Percentiles rank a stretch among this genome's conserved stretches.
Conservation (phyloP, 2,888 invertebrate genomes). For the Apocheima hispidaria region DNA sequence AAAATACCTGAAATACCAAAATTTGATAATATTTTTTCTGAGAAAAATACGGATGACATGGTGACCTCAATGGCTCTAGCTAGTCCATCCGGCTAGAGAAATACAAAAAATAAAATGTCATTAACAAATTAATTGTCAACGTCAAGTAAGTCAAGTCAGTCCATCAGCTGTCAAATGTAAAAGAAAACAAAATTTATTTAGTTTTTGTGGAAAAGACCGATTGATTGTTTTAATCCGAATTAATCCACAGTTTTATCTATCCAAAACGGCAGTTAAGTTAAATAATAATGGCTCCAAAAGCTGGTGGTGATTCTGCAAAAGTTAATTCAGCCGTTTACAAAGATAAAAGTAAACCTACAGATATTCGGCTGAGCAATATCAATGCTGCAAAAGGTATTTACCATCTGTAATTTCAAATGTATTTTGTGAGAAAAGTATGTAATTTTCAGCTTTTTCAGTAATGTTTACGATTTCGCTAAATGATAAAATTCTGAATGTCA, state of each 20-base stretch:
- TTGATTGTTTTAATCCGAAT: constrained; percentile 45
- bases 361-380: constrained; percentile 98
- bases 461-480: background rate
- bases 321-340: constrained; percentile 89
- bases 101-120: background rate
- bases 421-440: constrained; percentile 30
- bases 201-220: background rate
- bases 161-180: background rate
- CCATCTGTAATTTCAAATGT: constrained; percentile 55
- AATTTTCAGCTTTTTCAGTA: background rate
- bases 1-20: too few species aligned
- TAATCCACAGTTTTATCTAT: constrained; percentile 46
- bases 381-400: constrained; percentile 97
- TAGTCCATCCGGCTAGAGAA: too few species aligned
- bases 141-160: background rate
- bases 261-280: constrained; percentile 22
- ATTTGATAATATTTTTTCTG: too few species aligned
- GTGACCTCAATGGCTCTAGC: too few species aligned
- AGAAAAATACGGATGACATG: too few species aligned
- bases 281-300: constrained; percentile 77
- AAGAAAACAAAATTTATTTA: constrained; percentile 8
- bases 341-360: constrained; percentile 97
- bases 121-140: constrained; percentile 9
- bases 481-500: constrained; percentile 12
- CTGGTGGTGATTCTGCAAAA: constrained; percentile 78